Conservation (phyloP, 1,140 invertebrate species). For the Drosophila equinoxialis region DNA sequence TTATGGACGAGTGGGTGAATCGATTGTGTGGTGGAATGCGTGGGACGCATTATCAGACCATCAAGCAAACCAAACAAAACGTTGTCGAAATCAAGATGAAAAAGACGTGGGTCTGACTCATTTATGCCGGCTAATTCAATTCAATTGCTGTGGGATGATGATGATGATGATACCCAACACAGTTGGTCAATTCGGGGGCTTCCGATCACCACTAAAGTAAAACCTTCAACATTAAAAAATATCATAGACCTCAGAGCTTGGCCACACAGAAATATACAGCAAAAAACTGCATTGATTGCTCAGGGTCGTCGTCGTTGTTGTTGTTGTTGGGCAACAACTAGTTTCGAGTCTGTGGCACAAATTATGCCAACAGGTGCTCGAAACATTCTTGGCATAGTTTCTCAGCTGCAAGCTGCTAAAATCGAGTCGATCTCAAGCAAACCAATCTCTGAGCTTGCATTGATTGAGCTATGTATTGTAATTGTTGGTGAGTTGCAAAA, state of each 20-base stretch:
- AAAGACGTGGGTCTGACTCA: background rate
- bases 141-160: conserved; percentile 1
- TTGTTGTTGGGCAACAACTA: conserved; percentile 28
- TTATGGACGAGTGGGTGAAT: background rate
- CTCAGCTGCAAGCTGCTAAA: conserved; percentile 29
- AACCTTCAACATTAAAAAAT: conserved; percentile 27
- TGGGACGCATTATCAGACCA: background rate
- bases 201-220: background rate
- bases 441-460: conserved; percentile 12
- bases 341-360: conserved; percentile 40
- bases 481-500: conserved; percentile 31
- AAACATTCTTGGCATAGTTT: conserved; percentile 64
- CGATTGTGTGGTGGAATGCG: background rate
- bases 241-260: conserved; percentile 3
- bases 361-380: conserved; percentile 60
- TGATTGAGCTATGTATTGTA: conserved; percentile 63
- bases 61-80: background rate
- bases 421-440: background rate
- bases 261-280: conserved; percentile 19
- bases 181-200: conserved; percentile 28
- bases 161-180: background rate
- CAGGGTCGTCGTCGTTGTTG: conserved; percentile 35
- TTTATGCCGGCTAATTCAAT: background rate
- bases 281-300: conserved; percentile 57
- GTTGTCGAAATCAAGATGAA: background rate